Conservation (phyloP, 2,888 invertebrate species). For the Hypsopygia costalis region DNA sequence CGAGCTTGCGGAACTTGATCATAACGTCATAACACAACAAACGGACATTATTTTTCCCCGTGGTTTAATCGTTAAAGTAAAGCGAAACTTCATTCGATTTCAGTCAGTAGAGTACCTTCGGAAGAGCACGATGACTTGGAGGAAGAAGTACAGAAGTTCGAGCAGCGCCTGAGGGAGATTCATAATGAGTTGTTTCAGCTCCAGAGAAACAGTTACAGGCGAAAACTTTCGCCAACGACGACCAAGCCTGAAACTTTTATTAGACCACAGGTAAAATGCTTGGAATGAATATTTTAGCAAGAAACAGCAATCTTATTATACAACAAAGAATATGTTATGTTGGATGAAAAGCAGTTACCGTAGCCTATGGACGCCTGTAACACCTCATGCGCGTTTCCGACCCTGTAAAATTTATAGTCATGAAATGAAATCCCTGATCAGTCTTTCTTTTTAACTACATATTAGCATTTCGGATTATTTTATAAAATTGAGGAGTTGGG, state of each 20-base stretch:
- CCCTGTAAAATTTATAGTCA: no score
- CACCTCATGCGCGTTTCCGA: no score
- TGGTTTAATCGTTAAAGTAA: no score
- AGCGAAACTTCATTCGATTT: slow-evolving; percentile 8
- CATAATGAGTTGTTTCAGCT: slow-evolving; percentile 55
- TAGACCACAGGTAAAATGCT: slow-evolving; percentile 54
- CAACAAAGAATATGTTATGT: no score
- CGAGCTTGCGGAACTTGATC: neutral
- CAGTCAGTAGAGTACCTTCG: slow-evolving; percentile 26
- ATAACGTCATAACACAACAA: neutral
- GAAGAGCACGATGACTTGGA: slow-evolving; percentile 49
- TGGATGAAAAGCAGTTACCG: no score
- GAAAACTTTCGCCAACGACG: slow-evolving; percentile 30
- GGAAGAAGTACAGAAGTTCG: slow-evolving; percentile 45
- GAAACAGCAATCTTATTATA: no score
- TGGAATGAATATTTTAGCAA: no score
- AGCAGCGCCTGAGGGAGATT: slow-evolving; percentile 43
- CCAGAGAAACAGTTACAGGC: slow-evolving; percentile 42
- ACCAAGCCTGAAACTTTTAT: slow-evolving; percentile 39
- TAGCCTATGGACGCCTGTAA: no score
- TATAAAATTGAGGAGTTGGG: no score
- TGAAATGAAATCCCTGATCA: neutral
- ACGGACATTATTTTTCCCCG: neutral
- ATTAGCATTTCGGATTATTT: no score
- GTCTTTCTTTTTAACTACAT: no score